Percentiles rank a stretch among this genome's conserved stretches.
These are phyloP conservation scores for Peromyscus nudipes DNA, from an alignment of 2,797 vertebrate species.

Conservation along the genomic window DNA sequence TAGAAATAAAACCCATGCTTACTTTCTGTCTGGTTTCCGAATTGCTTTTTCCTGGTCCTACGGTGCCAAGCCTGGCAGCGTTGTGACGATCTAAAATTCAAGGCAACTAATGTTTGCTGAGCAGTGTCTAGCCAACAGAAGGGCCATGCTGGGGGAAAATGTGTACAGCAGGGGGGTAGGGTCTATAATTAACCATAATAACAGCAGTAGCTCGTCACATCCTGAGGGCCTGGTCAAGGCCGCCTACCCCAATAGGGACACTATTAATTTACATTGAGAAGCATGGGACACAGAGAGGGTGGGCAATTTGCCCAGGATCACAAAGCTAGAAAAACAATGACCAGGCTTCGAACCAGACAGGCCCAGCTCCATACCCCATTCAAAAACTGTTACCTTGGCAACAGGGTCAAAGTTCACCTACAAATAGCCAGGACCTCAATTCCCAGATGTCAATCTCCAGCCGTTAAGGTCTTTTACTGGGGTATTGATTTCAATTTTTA, in stretches of 20 bases:
- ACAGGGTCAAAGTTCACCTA: not conserved
- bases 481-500: not conserved
- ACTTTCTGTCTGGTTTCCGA: constrained; percentile 83
- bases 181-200: not conserved
- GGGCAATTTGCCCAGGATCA: not conserved
- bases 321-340: not conserved
- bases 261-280: not conserved
- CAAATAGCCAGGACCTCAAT: fast-evolving
- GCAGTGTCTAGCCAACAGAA: not conserved
- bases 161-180: not conserved
- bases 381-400: no score
- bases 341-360: not conserved
- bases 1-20: constrained; percentile 81
- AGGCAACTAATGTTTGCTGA: constrained; percentile 81
- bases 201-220: fast-evolving
- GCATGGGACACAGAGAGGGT: not conserved
- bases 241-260: fast-evolving
- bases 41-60: constrained; percentile 77
- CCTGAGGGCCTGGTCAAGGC: not conserved
- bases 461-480: not conserved
- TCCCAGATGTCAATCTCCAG: not conserved
- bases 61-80: constrained; percentile 78
- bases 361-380: not conserved
- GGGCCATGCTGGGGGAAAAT: not conserved
- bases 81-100: constrained; percentile 63